These are phyloP conservation scores for Apodemus speciosus DNA, from an alignment of 2,113 vertebrate genomes.

Conservation along the genomic window DNA sequence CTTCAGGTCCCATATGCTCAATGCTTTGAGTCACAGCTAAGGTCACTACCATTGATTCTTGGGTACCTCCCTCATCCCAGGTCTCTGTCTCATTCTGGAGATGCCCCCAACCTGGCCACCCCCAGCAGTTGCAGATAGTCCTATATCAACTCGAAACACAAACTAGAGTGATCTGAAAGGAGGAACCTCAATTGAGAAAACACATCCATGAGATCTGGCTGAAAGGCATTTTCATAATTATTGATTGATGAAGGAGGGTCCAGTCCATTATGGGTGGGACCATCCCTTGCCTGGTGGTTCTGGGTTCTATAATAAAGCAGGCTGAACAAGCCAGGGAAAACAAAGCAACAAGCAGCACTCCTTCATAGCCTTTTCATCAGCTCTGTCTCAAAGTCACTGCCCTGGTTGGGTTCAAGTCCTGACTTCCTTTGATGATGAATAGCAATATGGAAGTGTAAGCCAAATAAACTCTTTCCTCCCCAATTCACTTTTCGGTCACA, in stretches of 20 bases:
- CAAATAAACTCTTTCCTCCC: neutral
- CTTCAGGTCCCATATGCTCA: no score
- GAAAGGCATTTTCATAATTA: neutral
- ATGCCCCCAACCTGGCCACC: no score
- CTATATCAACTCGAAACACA: neutral
- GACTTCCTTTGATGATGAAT: neutral
- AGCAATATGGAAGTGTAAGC: neutral
- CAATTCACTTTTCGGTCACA: neutral
- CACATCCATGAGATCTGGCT: neutral
- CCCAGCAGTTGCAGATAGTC: no score
- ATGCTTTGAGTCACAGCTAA: no score
- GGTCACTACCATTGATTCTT: no score
- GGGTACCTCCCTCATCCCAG: no score
- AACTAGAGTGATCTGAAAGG: neutral
- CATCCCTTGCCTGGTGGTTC: neutral
- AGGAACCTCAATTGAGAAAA: neutral
- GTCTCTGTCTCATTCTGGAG: no score
- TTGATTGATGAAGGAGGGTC: neutral
- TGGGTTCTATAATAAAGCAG: neutral
- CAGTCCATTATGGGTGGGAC: neutral
- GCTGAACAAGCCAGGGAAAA: neutral
- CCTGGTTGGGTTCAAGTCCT: neutral
- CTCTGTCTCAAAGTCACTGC: neutral
- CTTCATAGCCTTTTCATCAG: neutral
- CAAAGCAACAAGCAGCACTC: neutral